Percentiles rank a stretch among this genome's conserved stretches.
These are phyloP conservation scores for Meloidogyne hapla DNA, from an alignment of 1,140 invertebrate species.

Conservation along the genomic window DNA sequence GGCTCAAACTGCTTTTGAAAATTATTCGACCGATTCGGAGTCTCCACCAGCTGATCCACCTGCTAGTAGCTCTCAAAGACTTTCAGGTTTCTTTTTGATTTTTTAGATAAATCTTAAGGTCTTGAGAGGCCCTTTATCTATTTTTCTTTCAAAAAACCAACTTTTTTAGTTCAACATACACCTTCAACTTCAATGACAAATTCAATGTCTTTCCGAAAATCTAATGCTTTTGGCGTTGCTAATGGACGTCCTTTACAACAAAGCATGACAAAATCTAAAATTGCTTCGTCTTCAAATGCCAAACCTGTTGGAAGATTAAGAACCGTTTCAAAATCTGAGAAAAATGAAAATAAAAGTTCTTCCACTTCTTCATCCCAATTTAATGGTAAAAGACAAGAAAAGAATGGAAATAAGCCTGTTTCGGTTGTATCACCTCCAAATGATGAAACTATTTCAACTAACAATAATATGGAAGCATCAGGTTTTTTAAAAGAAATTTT, in stretches of 20 bases:
- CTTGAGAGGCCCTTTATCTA: too few relatives aligned
- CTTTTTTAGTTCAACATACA: neutral
- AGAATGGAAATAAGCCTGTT: neutral
- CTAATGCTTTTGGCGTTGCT: neutral
- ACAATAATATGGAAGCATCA: neutral
- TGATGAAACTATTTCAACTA: neutral
- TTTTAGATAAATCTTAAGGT: neutral
- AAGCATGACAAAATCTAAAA: neutral
- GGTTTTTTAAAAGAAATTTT: neutral
- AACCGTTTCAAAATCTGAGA: neutral
- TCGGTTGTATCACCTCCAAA: neutral
- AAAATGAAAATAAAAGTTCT: neutral
- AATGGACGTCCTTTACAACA: neutral
- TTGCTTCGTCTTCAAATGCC: neutral
- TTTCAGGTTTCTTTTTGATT: neutral
- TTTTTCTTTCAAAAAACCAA: neutral
- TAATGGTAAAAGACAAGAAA: neutral
- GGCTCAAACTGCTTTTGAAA: neutral
- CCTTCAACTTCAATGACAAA: neutral
- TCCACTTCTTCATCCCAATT: neutral
- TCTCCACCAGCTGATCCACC: constrained; percentile 34
- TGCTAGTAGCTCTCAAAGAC: too few relatives aligned
- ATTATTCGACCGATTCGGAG: constrained; percentile 20
- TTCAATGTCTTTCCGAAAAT: neutral
- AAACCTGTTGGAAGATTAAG: neutral